Conservation (phyloP, 2,113 vertebrate species). For the Nothocercus nigrocapillus region DNA sequence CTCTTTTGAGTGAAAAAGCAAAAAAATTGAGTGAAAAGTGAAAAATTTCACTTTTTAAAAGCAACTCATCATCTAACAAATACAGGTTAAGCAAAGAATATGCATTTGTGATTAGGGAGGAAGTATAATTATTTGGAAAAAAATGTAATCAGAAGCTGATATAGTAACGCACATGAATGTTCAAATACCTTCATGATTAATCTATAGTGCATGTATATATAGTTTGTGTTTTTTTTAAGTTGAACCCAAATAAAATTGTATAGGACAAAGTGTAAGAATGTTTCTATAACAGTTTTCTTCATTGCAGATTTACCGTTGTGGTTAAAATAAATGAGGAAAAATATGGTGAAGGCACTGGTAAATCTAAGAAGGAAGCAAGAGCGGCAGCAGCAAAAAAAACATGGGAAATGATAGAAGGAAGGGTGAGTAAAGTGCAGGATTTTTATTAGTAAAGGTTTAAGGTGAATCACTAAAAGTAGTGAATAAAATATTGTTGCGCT, state of each 20-base stretch:
- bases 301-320: constrained; percentile 73
- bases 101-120: background rate
- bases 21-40: too few species aligned
- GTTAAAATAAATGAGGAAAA: background rate
- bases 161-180: background rate
- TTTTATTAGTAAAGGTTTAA: background rate
- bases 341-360: constrained; percentile 62
- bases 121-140: background rate
- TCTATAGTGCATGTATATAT: background rate
- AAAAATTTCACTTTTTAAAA: background rate
- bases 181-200: background rate
- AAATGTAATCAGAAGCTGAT: background rate
- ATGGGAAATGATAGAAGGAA: background rate
- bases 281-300: constrained; percentile 19
- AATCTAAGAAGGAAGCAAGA: constrained; percentile 73
- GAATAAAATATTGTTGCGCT: background rate
- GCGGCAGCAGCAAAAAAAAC: constrained; percentile 63
- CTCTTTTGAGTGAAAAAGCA: background rate
- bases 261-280: background rate
- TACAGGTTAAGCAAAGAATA: background rate
- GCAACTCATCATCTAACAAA: background rate
- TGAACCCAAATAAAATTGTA: background rate
- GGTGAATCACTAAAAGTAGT: background rate
- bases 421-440: constrained; percentile 27
- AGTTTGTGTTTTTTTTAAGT: background rate